Conservation (phyloP, 2,888 invertebrate genomes). For the Caenorhabditis sp. region DNA sequence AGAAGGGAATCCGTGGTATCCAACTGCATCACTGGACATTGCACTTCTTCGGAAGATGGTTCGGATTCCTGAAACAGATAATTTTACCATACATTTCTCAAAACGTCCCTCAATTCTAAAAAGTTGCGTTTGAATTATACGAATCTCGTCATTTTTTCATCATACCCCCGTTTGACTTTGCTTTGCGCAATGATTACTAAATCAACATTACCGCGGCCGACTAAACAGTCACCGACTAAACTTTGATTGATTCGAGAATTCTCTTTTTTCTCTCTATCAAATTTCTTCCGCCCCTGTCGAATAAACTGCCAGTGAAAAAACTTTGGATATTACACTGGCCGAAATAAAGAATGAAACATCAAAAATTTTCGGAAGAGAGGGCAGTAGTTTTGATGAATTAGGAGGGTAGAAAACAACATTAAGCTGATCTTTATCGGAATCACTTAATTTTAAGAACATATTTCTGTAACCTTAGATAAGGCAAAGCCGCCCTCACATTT, state of each 20-base stretch:
- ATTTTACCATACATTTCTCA: not conserved
- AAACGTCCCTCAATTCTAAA: conserved; percentile 9
- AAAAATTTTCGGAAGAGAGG: conserved; percentile 1
- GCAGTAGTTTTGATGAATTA: no score
- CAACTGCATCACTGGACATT: conserved; percentile 60
- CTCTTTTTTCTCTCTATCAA: conserved; percentile 8
- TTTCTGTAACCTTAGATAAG: no score
- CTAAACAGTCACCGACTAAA: conserved; percentile 36
- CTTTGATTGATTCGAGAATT: conserved; percentile 24
- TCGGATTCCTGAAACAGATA: conserved; percentile 31
- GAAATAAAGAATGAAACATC: conserved; percentile 7
- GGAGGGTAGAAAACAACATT: no score
- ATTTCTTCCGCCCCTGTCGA: conserved; percentile 1
- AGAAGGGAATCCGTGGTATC: conserved; percentile 51
- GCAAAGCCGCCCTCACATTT: no score
- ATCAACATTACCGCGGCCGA: conserved; percentile 52
- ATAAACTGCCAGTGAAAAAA: conserved; percentile 7
- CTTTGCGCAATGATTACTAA: conserved; percentile 54
- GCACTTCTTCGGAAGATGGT: conserved; percentile 20
- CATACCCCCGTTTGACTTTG: conserved; percentile 24
- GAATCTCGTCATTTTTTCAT: conserved; percentile 17
- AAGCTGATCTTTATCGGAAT: no score
- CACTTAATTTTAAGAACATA: no score
- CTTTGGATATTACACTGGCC: conserved; percentile 4
- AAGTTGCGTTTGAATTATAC: not conserved